Base-by-base conservation (phyloP, 2,888 invertebrate genomes). In the Amblyteles armatorius region DNA sequence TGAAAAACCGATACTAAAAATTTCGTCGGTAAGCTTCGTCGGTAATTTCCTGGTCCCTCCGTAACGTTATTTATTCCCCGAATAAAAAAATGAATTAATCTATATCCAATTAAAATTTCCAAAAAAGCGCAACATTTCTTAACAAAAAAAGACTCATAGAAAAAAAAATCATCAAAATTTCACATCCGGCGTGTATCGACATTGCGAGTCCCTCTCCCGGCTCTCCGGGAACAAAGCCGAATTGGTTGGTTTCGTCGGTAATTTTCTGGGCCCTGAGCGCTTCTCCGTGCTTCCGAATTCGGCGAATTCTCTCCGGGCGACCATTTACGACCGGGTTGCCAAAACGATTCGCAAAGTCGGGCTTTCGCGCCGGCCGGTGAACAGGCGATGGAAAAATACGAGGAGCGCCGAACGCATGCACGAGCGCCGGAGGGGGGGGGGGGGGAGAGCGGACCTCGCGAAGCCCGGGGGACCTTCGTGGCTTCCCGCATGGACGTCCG, bases 191-290 rank as follows among this genome's bases (percentile, higher is more conserved):
- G 3, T 44, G 26, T 60, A 22, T 22, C 57, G 22, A 4, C 11
- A 4, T 40, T 13, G 36, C 5, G 9, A 33, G 4, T n/a, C 16
- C 29, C 13, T 29, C 22, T 44, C 57, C 48, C 73, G 40, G 57
- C 60, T 73, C 57, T 19, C 65, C 57, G 60, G 6, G 73, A 57
- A 78, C 52, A 73, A 65, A 63, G 77, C 57, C 78, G 60, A 52
- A 71, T 29, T 74, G 74, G 79, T 84, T 76, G 48, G 74, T 68
- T 33, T 68, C 55, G 77, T 40, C 36, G 67, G 67, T 73, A 77
- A 83, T 83, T 79, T 79, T 71, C 83, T 79, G 79, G 48, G 87
- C 82, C 76, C 83, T 74, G 79, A 36, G 87, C 82, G 63, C 73
- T 73, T 82, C 83, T 55, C 68, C 82, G 71, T 55, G 63, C 71